Evolutionary conservation across 2,797 vertebrate species (phyloP).

Genomic region (Lagorchestes hirsutus): DNA sequence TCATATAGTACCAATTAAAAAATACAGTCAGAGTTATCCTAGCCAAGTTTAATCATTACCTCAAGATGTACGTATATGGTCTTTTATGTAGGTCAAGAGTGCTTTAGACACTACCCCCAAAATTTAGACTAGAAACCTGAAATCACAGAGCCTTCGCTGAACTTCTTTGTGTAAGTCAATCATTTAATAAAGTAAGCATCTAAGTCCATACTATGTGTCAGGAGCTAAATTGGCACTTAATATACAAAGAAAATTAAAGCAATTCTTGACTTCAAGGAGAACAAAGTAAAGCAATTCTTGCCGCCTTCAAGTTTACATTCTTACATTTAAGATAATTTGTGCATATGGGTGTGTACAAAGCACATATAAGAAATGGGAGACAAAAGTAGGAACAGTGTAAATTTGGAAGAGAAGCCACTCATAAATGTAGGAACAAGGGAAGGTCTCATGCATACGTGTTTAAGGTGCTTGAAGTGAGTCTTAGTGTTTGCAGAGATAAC

Average conservation of each 20-base stretch:
- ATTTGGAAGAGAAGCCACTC: neutral
- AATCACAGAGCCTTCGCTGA: neutral
- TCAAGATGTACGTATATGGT: neutral
- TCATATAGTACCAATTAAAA: neutral
- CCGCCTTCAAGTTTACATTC: neutral
- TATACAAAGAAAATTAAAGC: neutral
- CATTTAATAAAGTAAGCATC: neutral
- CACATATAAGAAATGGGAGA: neutral
- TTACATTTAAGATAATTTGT: neutral
- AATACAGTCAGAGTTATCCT: neutral
- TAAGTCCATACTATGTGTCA: neutral
- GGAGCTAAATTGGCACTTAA: neutral
- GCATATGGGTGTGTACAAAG: too few species aligned
- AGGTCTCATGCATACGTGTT: neutral
- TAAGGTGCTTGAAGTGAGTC: neutral
- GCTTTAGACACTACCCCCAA: neutral
- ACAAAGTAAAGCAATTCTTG: neutral
- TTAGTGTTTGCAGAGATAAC: neutral
- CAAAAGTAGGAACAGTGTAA: neutral
- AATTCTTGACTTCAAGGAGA: too few species aligned
- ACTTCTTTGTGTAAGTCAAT: neutral
- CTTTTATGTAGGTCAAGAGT: neutral
- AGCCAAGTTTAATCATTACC: neutral
- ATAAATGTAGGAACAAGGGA: neutral
- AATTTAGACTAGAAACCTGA: neutral